Conservation (phyloP, 1,140 invertebrate genomes). For the Lysiphlebus fabarum region DNA sequence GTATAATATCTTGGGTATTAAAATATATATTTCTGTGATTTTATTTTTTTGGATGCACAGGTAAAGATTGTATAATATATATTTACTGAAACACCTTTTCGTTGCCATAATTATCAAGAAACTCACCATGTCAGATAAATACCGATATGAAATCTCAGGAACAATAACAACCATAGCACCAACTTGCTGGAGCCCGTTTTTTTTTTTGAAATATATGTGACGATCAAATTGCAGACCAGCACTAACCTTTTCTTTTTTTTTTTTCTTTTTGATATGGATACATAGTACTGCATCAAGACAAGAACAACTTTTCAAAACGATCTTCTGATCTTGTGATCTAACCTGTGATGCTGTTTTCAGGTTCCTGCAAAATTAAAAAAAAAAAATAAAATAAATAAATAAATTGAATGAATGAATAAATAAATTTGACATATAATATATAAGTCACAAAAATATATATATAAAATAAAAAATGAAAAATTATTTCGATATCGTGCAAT, state of each 20-base stretch:
- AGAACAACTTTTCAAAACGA: background rate
- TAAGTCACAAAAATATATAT: too few relatives aligned
- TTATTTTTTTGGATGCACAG: too few relatives aligned
- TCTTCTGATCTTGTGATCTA: background rate
- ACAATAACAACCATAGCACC: conserved; percentile 26
- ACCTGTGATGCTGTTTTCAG: too few relatives aligned
- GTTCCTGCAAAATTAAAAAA: background rate
- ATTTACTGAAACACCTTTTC: too few relatives aligned
- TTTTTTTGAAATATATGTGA: conserved; percentile 19
- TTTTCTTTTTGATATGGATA: background rate
- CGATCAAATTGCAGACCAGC: conserved; percentile 26
- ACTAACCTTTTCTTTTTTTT: background rate
- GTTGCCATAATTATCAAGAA: background rate
- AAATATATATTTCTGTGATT: too few relatives aligned
- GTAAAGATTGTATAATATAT: too few relatives aligned
- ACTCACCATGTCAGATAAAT: background rate
- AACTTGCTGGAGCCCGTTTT: background rate
- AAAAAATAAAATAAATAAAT: background rate
- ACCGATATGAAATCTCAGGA: conserved; percentile 19
- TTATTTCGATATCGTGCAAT: conserved; percentile 14
- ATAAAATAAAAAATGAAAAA: background rate
- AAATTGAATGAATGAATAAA: background rate
- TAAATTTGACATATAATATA: background rate
- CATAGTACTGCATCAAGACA: too few relatives aligned
- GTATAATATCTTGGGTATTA: too few relatives aligned